Base-by-base conservation (phyloP, 2,888 invertebrate species). In the Gryllus longicercus region DNA sequence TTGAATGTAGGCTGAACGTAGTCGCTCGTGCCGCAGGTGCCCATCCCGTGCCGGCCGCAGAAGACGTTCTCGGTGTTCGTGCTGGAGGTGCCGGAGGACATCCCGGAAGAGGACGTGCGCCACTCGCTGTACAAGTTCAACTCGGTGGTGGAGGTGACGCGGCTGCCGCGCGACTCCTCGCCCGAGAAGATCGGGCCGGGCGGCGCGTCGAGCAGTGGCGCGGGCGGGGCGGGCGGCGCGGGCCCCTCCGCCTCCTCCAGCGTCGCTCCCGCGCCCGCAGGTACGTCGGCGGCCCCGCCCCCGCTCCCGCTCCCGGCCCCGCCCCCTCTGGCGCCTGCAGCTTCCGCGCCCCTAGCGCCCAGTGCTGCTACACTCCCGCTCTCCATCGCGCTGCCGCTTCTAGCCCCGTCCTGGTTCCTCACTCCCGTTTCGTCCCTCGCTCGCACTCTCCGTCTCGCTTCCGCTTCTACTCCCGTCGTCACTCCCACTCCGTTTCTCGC, bases 31-130 rank as follows among this genome's bases (percentile, higher is more conserved):
- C 23, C n/a, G 21, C 86, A 93, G 93, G 91, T 94, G 83, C 92
- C 94, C 74, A 95, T 95, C 84, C 95, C 95, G 8, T 95, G 95
- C 86, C 90, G 95, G 84, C 95, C 95, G 1, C 94, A 95, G 85
- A 95, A 94, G 88, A 95, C 94, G n/a, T 95, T 95, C 86, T 94
- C 94, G 11, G 89, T 95, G 83, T 92, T 93, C 86, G 94, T 95
- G 77, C 91, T 94, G 85, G 95, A 95, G 86, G 92, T 95, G 78
- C 95, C 95, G 0, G 93, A 93, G 84, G 95, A 95, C 85, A 89
- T 95, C 49, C 95, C 95, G 0, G 94, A 95, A 85, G 95, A 95
- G 84, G 95, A 95, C 86, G 92, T 95, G 49, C 90, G 95, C 75
- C 93, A 93, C 85, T 92, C 93, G n/a, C 89, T 94, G 83, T 95